Evolutionary conservation across 2,888 invertebrate species (phyloP).

Genomic region (Baccha elongata): DNA sequence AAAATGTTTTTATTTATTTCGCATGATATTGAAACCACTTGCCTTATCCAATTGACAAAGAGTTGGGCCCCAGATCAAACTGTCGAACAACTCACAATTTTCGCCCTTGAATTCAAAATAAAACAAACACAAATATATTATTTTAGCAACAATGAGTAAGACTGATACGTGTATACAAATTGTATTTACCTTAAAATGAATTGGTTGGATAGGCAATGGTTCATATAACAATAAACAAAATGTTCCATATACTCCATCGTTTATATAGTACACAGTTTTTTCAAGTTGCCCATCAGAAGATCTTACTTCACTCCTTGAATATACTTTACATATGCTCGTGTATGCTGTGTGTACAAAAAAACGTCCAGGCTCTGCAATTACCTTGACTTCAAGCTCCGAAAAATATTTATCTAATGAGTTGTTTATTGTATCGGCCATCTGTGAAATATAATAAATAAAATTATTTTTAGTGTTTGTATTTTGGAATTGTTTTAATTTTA

Average conservation of each 20-base stretch:
- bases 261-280: conserved; percentile 96
- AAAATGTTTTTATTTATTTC: not conserved
- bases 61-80: conserved; percentile 95
- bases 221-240: conserved; percentile 99
- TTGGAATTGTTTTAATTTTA: too few relatives aligned
- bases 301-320: conserved; percentile 87
- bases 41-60: conserved; percentile 98
- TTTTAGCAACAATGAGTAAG: not conserved
- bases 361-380: conserved; percentile 99
- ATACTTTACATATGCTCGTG: conserved; percentile 94
- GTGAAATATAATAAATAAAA: too few relatives aligned
- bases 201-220: conserved; percentile 91
- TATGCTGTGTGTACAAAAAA: conserved; percentile 98
- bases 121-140: too few relatives aligned
- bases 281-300: conserved; percentile 77
- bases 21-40: not conserved
- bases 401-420: conserved; percentile 91
- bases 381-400: conserved; percentile 87
- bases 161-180: too few relatives aligned
- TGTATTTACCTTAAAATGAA: conserved; percentile 78
- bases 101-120: conserved; percentile 80
- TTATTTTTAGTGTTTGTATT: too few relatives aligned
- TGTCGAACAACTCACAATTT: conserved; percentile 79
- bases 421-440: conserved; percentile 92
- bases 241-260: conserved; percentile 99